Percentiles rank a stretch among this genome's conserved stretches.
phyloP scores from a whole-genome alignment of 2,113 vertebrate species.

The Callipepla squamata region DNA sequence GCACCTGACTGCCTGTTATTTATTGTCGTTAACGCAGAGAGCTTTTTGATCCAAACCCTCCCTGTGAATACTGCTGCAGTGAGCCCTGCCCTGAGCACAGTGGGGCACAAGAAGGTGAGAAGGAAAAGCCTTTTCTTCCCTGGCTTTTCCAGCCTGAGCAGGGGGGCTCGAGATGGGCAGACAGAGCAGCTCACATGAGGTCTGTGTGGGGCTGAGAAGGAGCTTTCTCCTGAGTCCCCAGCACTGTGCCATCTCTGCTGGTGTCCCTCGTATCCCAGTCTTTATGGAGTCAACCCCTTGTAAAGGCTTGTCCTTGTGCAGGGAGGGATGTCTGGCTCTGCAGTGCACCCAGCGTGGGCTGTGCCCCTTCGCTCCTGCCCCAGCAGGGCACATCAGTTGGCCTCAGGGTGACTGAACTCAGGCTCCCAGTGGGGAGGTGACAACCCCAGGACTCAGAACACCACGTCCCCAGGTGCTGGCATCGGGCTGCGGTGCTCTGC shows the following conservation, averaged over 20 bases:
- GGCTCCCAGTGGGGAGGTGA: not conserved
- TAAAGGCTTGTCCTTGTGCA: rapidly evolving
- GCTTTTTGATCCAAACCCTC: not conserved
- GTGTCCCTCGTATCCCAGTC: not conserved
- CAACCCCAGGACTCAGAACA: not conserved
- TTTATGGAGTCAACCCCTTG: not conserved
- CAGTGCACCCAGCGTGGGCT: rapidly evolving
- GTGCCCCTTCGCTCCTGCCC: not conserved
- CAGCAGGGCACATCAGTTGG: not conserved
- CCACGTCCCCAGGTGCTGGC: not conserved
- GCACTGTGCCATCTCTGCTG: not conserved
- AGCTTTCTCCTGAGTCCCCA: not conserved
- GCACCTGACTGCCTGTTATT: not conserved
- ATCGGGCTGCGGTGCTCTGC: not conserved
- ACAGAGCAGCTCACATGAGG: not conserved
- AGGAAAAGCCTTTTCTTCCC: not conserved
- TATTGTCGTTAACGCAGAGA: not conserved
- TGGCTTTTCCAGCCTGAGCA: not conserved
- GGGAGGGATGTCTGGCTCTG: rapidly evolving
- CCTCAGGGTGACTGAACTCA: not conserved
- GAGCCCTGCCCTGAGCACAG: not conserved
- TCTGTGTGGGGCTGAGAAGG: not conserved
- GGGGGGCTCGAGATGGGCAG: not conserved
- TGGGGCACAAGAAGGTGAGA: not conserved
- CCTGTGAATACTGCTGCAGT: not conserved